A percentile compares a stretch with the other conserved stretches of the same genome.
phyloP scores from a whole-genome alignment of 1,140 invertebrate species.

The Drosophila eugracilis region DNA sequence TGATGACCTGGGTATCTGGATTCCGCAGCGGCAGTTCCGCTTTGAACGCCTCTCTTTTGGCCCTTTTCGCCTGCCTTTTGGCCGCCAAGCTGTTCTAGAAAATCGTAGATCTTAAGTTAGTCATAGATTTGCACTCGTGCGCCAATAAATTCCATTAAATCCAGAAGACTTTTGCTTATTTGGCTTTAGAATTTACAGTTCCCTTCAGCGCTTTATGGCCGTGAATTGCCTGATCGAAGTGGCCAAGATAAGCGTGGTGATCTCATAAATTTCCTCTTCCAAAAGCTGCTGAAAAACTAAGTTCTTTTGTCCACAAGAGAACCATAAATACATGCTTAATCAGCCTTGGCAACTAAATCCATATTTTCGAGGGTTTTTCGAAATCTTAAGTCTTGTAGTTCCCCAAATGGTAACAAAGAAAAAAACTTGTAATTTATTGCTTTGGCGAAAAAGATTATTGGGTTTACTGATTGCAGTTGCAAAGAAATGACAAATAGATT shows the following conservation, averaged over 20 bases:
- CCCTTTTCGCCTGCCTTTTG: constrained; percentile 51
- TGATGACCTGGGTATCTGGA: constrained; percentile 56
- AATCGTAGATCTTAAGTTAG: constrained; percentile 28
- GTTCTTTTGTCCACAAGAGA: neutral
- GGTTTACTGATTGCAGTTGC: neutral
- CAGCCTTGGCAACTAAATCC: constrained; percentile 24
- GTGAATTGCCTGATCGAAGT: constrained; percentile 4
- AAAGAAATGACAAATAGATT: neutral
- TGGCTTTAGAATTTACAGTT: constrained; percentile 17
- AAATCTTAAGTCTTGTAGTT: neutral
- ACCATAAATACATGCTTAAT: constrained; percentile 25
- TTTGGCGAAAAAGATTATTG: neutral
- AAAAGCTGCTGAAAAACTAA: neutral
- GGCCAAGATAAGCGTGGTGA: constrained; percentile 5
- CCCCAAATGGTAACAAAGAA: neutral
- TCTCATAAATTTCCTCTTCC: constrained; percentile 35
- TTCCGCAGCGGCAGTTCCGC: constrained; percentile 60
- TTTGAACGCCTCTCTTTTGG: constrained; percentile 45
- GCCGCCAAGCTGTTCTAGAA: constrained; percentile 63
- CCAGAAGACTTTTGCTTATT: constrained; percentile 9
- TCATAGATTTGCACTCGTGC: constrained; percentile 17
- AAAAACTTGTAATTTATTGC: neutral
- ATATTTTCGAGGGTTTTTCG: neutral
- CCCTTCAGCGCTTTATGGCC: constrained; percentile 12
- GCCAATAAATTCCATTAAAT: constrained; percentile 27